These are phyloP conservation scores for Urosaurus nigricauda DNA, from an alignment of 2,797 vertebrate genomes.

Conservation along the genomic window DNA sequence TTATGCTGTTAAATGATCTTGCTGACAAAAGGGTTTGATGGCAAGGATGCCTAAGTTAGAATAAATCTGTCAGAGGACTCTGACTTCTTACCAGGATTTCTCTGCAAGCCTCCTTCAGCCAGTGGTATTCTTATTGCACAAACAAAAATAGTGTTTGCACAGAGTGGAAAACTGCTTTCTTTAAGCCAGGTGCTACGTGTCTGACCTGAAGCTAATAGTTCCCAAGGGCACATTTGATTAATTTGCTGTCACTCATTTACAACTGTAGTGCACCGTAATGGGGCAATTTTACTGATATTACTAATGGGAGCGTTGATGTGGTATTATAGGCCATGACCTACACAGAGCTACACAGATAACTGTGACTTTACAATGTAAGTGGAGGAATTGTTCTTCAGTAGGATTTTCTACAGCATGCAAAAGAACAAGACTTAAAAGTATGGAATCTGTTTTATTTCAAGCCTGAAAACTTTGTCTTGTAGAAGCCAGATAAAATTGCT, in stretches of 20 bases:
- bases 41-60: rapidly evolving
- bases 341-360: not conserved
- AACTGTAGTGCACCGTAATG: constrained; percentile 6
- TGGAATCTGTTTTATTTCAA: not conserved
- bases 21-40: constrained; percentile 6
- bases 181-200: constrained; percentile 50
- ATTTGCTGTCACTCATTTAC: constrained; percentile 8
- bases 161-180: constrained; percentile 19
- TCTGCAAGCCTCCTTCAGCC: not conserved
- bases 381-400: not conserved
- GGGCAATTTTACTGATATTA: constrained; percentile 41
- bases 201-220: constrained; percentile 22
- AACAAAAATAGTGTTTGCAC: constrained; percentile 1
- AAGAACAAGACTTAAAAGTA: not conserved
- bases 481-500: not conserved
- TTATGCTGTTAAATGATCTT: not conserved
- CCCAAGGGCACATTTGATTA: constrained; percentile 49
- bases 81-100: not conserved
- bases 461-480: not conserved
- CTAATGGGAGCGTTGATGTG: not conserved
- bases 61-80: not conserved
- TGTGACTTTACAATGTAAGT: not conserved
- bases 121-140: not conserved
- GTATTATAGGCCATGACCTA: constrained; percentile 7
- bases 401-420: not conserved